These are phyloP conservation scores for Tipula vernalis DNA, from an alignment of 2,888 invertebrate genomes.

Conservation along the genomic window DNA sequence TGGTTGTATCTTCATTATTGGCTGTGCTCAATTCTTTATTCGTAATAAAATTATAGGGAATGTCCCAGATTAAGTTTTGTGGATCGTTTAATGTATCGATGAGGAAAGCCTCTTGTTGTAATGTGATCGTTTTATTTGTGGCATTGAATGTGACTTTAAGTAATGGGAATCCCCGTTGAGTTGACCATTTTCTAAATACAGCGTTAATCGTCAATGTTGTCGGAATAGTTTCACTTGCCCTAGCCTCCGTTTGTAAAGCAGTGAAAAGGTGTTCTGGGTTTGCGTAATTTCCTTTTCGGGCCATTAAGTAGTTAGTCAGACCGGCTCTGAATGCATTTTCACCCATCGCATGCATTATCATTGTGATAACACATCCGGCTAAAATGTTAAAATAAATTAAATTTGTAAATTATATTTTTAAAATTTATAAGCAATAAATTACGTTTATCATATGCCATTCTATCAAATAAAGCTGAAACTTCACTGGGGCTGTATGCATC, in stretches of 20 bases:
- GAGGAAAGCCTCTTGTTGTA: slow-evolving; percentile 6
- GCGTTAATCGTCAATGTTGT: slow-evolving; percentile 37
- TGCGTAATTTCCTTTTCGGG: slow-evolving; percentile 31
- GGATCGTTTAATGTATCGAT: slow-evolving; percentile 11
- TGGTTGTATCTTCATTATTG: neutral
- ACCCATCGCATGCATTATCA: neutral
- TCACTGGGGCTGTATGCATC: slow-evolving; percentile 73
- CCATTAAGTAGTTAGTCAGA: neutral
- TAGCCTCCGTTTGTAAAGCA: slow-evolving; percentile 23
- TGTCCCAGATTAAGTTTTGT: slow-evolving; percentile 22
- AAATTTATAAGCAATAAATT: neutral
- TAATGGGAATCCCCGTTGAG: slow-evolving; percentile 46
- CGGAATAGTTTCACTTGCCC: slow-evolving; percentile 26
- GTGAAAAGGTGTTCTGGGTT: slow-evolving; percentile 32
- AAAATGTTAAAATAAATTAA: neutral
- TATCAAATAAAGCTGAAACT: slow-evolving; percentile 69
- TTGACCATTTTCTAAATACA: slow-evolving; percentile 51
- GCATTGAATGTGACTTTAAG: slow-evolving; percentile 42
- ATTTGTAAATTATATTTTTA: too few relatives aligned
- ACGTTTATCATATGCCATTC: slow-evolving; percentile 82
- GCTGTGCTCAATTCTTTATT: neutral
- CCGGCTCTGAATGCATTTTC: neutral
- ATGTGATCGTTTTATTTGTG: slow-evolving; percentile 15
- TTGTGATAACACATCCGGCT: slow-evolving; percentile 23
- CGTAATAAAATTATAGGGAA: slow-evolving; percentile 26